These are phyloP conservation scores for Grus americana DNA, from an alignment of 2,113 vertebrate species.

Conservation along the genomic window DNA sequence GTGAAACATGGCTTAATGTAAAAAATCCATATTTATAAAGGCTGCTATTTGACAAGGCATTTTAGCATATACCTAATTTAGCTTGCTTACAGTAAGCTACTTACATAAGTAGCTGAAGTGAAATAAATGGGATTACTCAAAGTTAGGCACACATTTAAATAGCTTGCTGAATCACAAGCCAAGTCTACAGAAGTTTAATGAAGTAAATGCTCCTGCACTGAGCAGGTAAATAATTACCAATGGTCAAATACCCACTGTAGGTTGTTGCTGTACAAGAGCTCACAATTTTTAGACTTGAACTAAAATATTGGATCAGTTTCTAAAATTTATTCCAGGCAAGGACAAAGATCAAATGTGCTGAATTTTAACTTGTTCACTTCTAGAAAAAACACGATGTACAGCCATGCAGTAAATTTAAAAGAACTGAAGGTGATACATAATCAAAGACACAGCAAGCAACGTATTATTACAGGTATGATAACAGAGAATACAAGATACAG, in stretches of 20 bases:
- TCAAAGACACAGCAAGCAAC: background rate
- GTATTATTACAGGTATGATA: background rate
- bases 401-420: background rate
- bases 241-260: background rate
- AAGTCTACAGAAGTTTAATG: background rate
- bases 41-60: background rate
- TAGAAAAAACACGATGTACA: background rate
- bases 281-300: background rate
- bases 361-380: background rate
- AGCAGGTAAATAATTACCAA: background rate
- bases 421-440: background rate
- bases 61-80: background rate
- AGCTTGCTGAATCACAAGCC: background rate
- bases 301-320: background rate
- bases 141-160: background rate
- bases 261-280: background rate
- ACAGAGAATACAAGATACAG: background rate
- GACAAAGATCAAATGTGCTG: background rate
- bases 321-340: background rate
- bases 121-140: constrained; percentile 4
- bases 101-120: background rate
- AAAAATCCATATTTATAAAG: background rate
- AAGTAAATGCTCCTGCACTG: background rate
- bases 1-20: background rate
- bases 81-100: background rate